These are phyloP conservation scores for Trachythela sp. DNA, from an alignment of 64 coral and sea anemone genomes.

Conservation along the genomic window DNA sequence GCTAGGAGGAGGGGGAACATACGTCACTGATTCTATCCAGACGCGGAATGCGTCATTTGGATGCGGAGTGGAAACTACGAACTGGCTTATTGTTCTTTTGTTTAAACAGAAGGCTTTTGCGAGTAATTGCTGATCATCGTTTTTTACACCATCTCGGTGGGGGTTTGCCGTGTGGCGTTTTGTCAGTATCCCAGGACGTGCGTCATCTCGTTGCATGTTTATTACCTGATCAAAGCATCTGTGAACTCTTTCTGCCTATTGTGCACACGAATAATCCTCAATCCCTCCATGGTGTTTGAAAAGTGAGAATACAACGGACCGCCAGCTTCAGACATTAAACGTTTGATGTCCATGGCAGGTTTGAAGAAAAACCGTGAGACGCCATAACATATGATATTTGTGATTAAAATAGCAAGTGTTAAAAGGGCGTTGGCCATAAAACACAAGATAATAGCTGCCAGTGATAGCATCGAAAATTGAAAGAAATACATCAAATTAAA, in stretches of 20 bases:
- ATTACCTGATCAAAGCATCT: slow-evolving; percentile 26
- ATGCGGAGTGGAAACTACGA: too few species aligned
- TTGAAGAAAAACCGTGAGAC: background rate
- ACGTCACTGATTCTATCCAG: too few species aligned
- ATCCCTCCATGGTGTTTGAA: background rate
- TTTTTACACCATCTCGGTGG: too few species aligned
- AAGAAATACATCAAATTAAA: slow-evolving; percentile 29
- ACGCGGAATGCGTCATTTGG: background rate
- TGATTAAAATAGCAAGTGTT: background rate
- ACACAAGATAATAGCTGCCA: background rate
- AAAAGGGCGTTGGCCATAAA: background rate
- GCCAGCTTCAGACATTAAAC: background rate
- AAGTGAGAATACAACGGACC: background rate
- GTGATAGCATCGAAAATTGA: background rate
- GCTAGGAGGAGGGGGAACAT: too few species aligned
- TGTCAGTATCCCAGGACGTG: too few species aligned
- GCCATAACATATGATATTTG: background rate
- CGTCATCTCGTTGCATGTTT: too few species aligned
- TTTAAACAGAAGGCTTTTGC: too few species aligned
- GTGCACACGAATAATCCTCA: background rate
- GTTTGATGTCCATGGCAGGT: background rate
- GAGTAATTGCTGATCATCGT: too few species aligned
- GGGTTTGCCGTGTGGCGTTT: too few species aligned
- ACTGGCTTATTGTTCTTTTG: background rate
- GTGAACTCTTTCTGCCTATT: slow-evolving; percentile 12